Base-by-base conservation (phyloP, 2,888 invertebrate species). In the Spodoptera littoralis region DNA sequence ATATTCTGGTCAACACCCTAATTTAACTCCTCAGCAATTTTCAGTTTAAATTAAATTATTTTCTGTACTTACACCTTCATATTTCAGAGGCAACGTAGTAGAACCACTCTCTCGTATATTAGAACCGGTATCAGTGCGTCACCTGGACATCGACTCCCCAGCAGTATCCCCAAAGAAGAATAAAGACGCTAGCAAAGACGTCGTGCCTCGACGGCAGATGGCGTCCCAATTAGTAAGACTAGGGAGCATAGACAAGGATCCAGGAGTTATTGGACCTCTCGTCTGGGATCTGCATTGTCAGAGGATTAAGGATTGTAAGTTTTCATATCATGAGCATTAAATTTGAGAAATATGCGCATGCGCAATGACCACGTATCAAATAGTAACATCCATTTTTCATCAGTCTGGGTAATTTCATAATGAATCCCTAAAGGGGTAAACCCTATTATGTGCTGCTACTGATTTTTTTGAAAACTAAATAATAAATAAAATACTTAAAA, bases 261-360 rank as follows among this genome's bases (percentile, higher is more conserved):
- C 98, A 0, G 98, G 98, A 0, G 97, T 98, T 4, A 96, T 98
- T 42, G 98, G 98, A 0, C 98, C 98, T 0, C 91, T 97, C 56
- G 98, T 98, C 6, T 98, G 98, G 98, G 97, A 97, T 85, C 93
- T 97, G 63, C 97, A 97, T 83, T 96, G 96, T 82, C 97, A 97
- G 85, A 95, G 96, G 78, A 92, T 96, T 51, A 95, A 95, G 68
- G 95, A 95, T 83, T 90, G 95, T 95, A 78, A 81, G 86, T 59
- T 11, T 27, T 1, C 8, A 24, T 9, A 27, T 6, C 44, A 49
- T 48, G 13, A 43, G 12, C 42, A n/a, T 12, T 27, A 13, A 36
- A 36, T 27, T 1, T 27, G 27, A 36, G 9, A 36, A 1, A 36
- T 8, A 36, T 36, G 36, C 9, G 36, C 6, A 6, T 36, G 36